A percentile compares a stretch with the other conserved stretches of the same genome.
Conservation (phyloP, 2,888 invertebrate genomes). For the Tricholauxania praeusta region DNA sequence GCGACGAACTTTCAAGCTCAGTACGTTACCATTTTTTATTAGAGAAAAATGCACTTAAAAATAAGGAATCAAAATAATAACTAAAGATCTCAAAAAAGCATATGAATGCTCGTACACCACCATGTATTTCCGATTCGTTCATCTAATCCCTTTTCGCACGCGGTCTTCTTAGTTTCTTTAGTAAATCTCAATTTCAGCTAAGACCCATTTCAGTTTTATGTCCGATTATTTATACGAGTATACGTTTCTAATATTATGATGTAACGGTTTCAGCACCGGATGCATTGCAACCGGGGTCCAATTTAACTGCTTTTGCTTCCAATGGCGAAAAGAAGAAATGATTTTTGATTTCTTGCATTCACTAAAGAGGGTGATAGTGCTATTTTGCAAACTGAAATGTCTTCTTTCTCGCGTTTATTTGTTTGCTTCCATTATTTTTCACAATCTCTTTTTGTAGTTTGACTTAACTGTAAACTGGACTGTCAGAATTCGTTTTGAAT, state of each 20-base stretch:
- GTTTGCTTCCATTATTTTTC: background rate
- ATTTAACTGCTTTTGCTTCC: background rate
- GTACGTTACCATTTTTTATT: no score
- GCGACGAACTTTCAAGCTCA: no score
- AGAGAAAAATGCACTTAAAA: no score
- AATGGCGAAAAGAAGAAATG: conserved; percentile 14
- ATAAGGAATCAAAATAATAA: no score
- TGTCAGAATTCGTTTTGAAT: conserved; percentile 44
- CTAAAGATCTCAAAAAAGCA: no score
- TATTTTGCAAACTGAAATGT: conserved; percentile 8
- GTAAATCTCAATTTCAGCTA: conserved; percentile 32
- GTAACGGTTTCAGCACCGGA: background rate
- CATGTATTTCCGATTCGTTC: no score
- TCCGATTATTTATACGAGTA: conserved; percentile 27
- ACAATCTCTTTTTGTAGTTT: background rate
- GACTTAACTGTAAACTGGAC: background rate
- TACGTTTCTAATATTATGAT: conserved; percentile 18
- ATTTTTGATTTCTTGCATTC: conserved; percentile 32
- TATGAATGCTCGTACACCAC: no score
- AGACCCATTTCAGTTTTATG: conserved; percentile 28
- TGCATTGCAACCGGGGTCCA: background rate
- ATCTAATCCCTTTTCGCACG: background rate
- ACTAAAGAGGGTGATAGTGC: conserved; percentile 17
- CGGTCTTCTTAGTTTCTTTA: background rate
- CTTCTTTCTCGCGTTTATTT: background rate